Base-by-base conservation (phyloP, 2,888 invertebrate species). In the Cosmia trapezina region DNA sequence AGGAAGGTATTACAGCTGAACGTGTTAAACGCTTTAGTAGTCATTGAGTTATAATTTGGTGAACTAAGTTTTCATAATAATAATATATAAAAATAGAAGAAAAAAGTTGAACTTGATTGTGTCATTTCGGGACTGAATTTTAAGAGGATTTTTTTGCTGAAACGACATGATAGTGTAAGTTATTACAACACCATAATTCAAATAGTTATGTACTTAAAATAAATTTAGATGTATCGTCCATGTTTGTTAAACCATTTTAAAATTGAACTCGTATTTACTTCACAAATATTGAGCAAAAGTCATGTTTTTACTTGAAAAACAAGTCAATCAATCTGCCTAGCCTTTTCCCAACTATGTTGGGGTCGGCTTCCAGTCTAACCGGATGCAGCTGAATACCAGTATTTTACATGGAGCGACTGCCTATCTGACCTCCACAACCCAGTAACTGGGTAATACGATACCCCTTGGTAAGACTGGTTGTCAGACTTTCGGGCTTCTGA, bases 241-340 rank as follows among this genome's bases (percentile, higher is more conserved):
- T 65, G 45, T 80, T 70, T 56, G 51, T 74, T 65, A 64, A 77
- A 67, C 66, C 19, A 57, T 69, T 80, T 56, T 0, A 53, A 70
- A 70, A 74, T 62, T 59, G 37, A n/a, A 65, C 74, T 81, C 68
- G 78, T 81, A 66, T 68, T 74, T 45, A 47, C 61, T 65, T 59
- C 37, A 56, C 74, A 82, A 81, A 78, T 74, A 74, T 74, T 70
- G 49, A 73, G 78, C 49, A 78, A 66, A 80, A 73, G 64, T 51
- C 8, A 53, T 68, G 70, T 82, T 70, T 76, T 78, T 70, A 64
- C 77, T 69, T 56, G 12, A 70, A 68, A 43, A 43, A 70, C 80
- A 81, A 82, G 80, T 81, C n/a, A n/a, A n/a, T n/a, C n/a, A n/a
- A n/a, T n/a, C n/a, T n/a, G n/a, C n/a, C n/a, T n/a, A n/a, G n/a